Evolutionary conservation across 2,888 invertebrate genomes (phyloP).

Genomic region (Lithophane socia): DNA sequence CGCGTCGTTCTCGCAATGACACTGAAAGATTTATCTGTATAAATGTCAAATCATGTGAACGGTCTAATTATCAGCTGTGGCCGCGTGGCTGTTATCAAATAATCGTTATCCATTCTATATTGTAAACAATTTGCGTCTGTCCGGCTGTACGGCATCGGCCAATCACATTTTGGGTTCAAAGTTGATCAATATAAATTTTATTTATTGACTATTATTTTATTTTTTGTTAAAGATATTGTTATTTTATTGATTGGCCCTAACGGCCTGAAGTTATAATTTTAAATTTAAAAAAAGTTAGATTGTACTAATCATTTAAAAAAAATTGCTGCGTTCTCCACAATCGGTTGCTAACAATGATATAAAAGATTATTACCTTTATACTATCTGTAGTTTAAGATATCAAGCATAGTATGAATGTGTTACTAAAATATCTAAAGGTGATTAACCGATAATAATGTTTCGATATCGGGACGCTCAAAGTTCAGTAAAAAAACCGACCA

Average conservation of each 20-base stretch:
- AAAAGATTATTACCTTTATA: slow-evolving; percentile 9
- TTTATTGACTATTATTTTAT: not conserved
- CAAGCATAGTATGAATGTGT: not conserved
- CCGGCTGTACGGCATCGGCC: slow-evolving; percentile 3
- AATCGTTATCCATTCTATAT: slow-evolving; percentile 45
- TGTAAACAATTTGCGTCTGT: slow-evolving; percentile 31
- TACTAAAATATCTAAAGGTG: slow-evolving; percentile 16
- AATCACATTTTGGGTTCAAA: slow-evolving; percentile 17
- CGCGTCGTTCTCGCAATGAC: slow-evolving; percentile 38
- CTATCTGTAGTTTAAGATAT: slow-evolving; percentile 18
- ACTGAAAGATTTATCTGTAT: slow-evolving; percentile 63
- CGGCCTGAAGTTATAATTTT: not conserved
- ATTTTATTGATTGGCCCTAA: not conserved
- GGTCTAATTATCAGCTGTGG: slow-evolving; percentile 57
- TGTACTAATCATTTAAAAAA: not conserved
- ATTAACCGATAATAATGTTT: slow-evolving; percentile 28
- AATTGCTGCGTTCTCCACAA: slow-evolving; percentile 12
- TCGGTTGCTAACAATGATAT: slow-evolving; percentile 6
- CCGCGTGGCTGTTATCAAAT: slow-evolving; percentile 60
- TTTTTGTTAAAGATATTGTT: not conserved
- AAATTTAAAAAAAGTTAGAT: not conserved
- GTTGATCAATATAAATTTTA: slow-evolving; percentile 5
- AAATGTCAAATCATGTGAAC: slow-evolving; percentile 64
- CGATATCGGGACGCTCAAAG: slow-evolving; percentile 20
- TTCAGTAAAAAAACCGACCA: not conserved